phyloP scores from a whole-genome alignment of 2,113 vertebrate genomes.

The Hipposideros armiger region DNA sequence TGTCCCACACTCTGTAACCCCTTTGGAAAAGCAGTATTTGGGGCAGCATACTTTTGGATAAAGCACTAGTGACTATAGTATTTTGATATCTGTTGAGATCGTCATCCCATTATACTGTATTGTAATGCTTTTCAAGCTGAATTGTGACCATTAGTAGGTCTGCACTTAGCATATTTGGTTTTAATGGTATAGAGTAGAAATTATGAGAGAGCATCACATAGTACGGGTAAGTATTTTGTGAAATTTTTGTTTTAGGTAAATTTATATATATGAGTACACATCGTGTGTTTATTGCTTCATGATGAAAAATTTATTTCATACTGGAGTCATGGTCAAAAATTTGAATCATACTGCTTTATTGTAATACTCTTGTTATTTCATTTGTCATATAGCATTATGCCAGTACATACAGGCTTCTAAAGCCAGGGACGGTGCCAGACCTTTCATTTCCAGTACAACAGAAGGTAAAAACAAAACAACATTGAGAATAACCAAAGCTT shows the following conservation, averaged over 20 bases:
- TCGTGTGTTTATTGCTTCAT: conserved; percentile 53
- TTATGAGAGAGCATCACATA: not conserved
- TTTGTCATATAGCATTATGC: conserved; percentile 99
- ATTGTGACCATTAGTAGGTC: not conserved
- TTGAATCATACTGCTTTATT: conserved; percentile 84
- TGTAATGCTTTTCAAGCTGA: conserved; percentile 61
- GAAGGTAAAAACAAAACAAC: conserved; percentile 95
- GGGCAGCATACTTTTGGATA: not conserved
- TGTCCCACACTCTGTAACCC: not conserved
- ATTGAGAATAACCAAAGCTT: conserved; percentile 70
- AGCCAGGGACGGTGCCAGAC: conserved; percentile 96
- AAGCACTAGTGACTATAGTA: conserved; percentile 38
- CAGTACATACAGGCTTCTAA: conserved; percentile 99
- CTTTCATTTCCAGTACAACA: conserved; percentile 93
- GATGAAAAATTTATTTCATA: conserved; percentile 68
- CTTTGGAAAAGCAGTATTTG: conserved; percentile 49
- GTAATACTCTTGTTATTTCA: conserved; percentile 95
- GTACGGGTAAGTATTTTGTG: conserved; percentile 75
- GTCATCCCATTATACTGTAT: conserved; percentile 33
- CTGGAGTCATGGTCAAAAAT: conserved; percentile 73
- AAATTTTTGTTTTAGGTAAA: conserved; percentile 57
- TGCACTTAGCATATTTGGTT: conserved; percentile 50
- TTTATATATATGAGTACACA: not conserved
- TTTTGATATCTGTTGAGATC: not conserved
- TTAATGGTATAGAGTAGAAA: conserved; percentile 37